These are phyloP conservation scores for Artibeus jamaicensis DNA, from an alignment of 2,797 vertebrate genomes.

Conservation along the genomic window DNA sequence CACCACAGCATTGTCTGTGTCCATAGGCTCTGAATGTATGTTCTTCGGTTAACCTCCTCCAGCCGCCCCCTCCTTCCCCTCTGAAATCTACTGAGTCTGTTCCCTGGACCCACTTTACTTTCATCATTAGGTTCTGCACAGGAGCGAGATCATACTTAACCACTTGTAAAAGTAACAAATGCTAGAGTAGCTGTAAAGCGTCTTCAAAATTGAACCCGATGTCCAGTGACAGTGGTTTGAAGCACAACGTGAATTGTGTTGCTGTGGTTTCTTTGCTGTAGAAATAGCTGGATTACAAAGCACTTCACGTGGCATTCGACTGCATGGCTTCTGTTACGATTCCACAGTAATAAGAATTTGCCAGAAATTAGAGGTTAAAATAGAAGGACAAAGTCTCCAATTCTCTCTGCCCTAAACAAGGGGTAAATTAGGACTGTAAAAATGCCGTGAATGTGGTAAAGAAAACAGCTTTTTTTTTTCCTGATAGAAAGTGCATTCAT, in stretches of 20 bases:
- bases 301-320: neutral
- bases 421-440: neutral
- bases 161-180: slow-evolving; percentile 8
- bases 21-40: neutral
- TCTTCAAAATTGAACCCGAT: neutral
- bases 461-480: neutral
- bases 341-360: neutral
- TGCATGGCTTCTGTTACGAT: neutral
- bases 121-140: neutral
- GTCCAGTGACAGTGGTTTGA: neutral
- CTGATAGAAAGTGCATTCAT: neutral
- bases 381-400: neutral
- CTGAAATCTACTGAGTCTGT: neutral
- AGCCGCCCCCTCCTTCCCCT: neutral
- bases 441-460: neutral
- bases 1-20: neutral
- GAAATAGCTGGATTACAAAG: neutral
- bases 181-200: neutral
- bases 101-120: neutral
- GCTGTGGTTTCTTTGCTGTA: neutral
- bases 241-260: neutral
- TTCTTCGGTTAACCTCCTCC: neutral
- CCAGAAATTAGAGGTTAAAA: neutral
- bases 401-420: neutral
- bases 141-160: neutral